A percentile compares a stretch with the other conserved stretches of the same genome.
Conservation (phyloP, 2,888 invertebrate genomes). For the Nomada fucata region DNA sequence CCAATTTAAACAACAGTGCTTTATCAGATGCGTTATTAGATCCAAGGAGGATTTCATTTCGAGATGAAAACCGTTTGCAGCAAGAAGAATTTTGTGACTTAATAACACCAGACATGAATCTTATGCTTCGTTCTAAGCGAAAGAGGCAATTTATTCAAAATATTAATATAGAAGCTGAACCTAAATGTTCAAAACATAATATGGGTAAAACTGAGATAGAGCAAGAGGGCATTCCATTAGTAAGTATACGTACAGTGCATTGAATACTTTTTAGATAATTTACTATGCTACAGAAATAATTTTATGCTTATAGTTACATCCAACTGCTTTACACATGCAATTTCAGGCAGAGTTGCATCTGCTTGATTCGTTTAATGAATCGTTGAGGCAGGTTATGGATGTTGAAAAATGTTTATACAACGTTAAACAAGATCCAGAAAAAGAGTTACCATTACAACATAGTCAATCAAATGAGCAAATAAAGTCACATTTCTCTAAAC, state of each 20-base stretch:
- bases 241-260: slow-evolving; percentile 45
- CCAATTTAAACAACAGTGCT: slow-evolving; percentile 67
- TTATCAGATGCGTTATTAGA: slow-evolving; percentile 76
- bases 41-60: slow-evolving; percentile 80
- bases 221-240: slow-evolving; percentile 69
- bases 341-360: slow-evolving; percentile 87
- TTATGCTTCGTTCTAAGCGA: slow-evolving; percentile 75
- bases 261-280: neutral
- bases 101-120: slow-evolving; percentile 79
- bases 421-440: slow-evolving; percentile 72
- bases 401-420: slow-evolving; percentile 85
- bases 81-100: slow-evolving; percentile 80
- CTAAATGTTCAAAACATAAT: slow-evolving; percentile 51
- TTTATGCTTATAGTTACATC: slow-evolving; percentile 76
- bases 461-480: slow-evolving; percentile 72
- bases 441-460: slow-evolving; percentile 65
- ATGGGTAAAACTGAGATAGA: slow-evolving; percentile 55
- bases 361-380: slow-evolving; percentile 87
- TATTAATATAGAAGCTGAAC: slow-evolving; percentile 52
- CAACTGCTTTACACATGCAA: slow-evolving; percentile 86
- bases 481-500: slow-evolving; percentile 64
- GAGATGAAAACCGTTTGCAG: slow-evolving; percentile 77
- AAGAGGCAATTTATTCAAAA: slow-evolving; percentile 71
- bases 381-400: slow-evolving; percentile 86
- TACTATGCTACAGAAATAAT: slow-evolving; percentile 6